Conservation (phyloP, 2,797 vertebrate species). For the Pseudochromis fuscus region DNA sequence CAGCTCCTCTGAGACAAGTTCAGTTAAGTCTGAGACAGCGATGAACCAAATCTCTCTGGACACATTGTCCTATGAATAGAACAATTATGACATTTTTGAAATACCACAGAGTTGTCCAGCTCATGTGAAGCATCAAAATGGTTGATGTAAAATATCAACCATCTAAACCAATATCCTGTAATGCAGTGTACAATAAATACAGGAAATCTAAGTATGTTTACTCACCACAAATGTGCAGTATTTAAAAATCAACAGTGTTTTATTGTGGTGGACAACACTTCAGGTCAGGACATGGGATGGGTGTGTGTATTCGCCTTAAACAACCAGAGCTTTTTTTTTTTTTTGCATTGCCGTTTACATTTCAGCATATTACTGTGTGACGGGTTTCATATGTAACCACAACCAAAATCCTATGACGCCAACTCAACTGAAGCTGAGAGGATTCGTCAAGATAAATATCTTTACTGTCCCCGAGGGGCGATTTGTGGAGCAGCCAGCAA, state of each 20-base stretch:
- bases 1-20: neutral
- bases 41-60: conserved; percentile 19
- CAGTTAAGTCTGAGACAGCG: conserved; percentile 8
- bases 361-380: no score
- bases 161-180: neutral
- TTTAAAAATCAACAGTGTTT: neutral
- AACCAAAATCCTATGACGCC: no score
- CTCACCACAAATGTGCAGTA: neutral
- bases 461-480: no score
- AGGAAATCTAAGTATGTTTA: neutral
- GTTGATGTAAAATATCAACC: neutral
- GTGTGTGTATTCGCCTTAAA: neutral
- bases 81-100: neutral
- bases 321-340: neutral
- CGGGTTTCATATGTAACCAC: neutral
- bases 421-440: no score
- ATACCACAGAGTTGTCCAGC: neutral
- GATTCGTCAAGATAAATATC: no score
- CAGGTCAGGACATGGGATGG: neutral
- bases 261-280: neutral
- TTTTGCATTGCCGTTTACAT: no score
- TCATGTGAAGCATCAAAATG: neutral
- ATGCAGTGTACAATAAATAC: neutral
- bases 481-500: no score
- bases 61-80: neutral